Evolutionary conservation across 2,113 vertebrate genomes (phyloP).

Genomic region (Bombycilla garrulus): DNA sequence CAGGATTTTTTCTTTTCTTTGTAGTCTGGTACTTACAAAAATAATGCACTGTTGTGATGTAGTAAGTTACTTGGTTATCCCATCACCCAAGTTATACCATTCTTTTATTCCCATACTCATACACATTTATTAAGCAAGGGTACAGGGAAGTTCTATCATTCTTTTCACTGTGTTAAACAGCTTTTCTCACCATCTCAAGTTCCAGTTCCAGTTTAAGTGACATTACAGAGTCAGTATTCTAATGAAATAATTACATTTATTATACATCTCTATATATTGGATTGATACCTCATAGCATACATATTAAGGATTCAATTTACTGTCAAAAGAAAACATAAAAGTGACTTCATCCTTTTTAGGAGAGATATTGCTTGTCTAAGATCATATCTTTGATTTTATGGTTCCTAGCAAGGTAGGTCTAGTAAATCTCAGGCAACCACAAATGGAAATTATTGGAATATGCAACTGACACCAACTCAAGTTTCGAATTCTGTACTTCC

Average conservation of each 20-base stretch:
- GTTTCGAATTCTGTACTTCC: not conserved
- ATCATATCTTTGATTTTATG: not conserved
- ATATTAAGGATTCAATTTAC: not conserved
- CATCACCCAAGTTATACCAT: not conserved
- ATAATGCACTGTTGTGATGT: not conserved
- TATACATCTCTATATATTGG: not conserved
- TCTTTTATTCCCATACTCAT: not conserved
- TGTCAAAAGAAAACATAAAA: not conserved
- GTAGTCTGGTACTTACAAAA: not conserved
- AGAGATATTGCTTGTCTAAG: not conserved
- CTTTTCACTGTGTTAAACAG: not conserved
- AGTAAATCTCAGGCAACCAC: not conserved
- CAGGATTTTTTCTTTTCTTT: fast-evolving
- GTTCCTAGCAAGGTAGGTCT: not conserved
- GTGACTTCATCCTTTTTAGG: not conserved
- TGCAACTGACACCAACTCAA: not conserved
- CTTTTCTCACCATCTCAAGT: not conserved
- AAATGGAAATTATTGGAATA: not conserved
- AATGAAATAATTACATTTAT: not conserved
- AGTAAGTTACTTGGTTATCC: not conserved
- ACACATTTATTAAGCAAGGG: not conserved
- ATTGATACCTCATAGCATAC: not conserved
- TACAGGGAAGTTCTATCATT: not conserved
- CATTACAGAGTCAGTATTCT: not conserved
- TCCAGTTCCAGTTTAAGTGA: not conserved